Percentiles rank a stretch among this genome's conserved stretches.
phyloP scores from a whole-genome alignment of 2,113 vertebrate species.

The Phaethornis superciliosus region DNA sequence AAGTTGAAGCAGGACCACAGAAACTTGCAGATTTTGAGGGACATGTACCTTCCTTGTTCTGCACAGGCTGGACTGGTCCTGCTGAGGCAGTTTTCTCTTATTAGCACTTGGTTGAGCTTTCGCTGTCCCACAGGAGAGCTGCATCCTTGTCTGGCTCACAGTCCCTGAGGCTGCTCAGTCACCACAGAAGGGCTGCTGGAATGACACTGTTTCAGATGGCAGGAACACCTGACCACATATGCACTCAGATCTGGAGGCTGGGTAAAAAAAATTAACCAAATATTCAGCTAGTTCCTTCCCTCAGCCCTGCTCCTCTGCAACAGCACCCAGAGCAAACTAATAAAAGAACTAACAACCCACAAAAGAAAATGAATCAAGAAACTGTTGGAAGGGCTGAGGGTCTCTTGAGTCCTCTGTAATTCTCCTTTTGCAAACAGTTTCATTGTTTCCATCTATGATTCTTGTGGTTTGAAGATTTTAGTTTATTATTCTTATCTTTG shows the following conservation, averaged over 20 bases:
- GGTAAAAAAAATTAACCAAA: not conserved
- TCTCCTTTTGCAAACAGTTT: not conserved
- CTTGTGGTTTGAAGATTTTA: not conserved
- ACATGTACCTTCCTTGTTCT: not conserved
- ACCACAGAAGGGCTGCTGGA: not conserved
- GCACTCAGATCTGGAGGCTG: not conserved
- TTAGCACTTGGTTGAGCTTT: not conserved
- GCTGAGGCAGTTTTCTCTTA: not conserved
- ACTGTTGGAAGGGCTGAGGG: not conserved
- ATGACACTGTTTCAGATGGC: not conserved
- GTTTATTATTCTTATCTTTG: not conserved
- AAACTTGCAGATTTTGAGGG: not conserved
- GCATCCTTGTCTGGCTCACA: rapidly evolving
- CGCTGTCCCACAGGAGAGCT: not conserved
- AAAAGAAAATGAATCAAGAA: not conserved
- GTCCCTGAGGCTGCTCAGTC: not conserved
- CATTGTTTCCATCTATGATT: not conserved
- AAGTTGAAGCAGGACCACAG: not conserved
- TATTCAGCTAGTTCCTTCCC: not conserved
- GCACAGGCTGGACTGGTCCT: not conserved
- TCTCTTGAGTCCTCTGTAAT: not conserved
- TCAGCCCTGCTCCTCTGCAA: not conserved
- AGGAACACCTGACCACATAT: not conserved
- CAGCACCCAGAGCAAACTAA: not conserved
- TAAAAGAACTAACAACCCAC: not conserved